phyloP scores from a whole-genome alignment of 2,113 vertebrate genomes.

The Archocentrus centrarchus region DNA sequence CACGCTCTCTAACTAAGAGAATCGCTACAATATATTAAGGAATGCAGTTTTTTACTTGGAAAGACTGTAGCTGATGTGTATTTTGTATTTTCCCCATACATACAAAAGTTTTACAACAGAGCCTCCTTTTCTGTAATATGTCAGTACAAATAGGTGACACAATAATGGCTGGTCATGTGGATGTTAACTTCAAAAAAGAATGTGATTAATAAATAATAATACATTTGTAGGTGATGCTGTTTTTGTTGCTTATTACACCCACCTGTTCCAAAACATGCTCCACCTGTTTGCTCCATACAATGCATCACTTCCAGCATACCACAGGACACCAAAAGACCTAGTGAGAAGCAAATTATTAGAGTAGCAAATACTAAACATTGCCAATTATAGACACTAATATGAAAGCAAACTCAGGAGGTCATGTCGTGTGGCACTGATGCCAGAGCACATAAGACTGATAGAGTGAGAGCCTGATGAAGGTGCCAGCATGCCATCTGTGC shows the following conservation, averaged over 20 bases:
- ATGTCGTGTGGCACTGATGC: constrained; percentile 53
- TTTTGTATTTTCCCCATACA: background rate
- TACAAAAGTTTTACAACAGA: background rate
- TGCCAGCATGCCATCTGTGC: constrained; percentile 73
- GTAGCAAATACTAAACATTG: constrained; percentile 4
- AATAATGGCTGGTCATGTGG: background rate
- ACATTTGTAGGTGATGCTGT: background rate
- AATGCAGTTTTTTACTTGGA: background rate
- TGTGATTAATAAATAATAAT: background rate
- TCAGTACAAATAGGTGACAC: background rate
- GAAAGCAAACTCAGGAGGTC: constrained; percentile 47
- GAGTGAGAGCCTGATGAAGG: constrained; percentile 68
- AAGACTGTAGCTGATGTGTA: background rate
- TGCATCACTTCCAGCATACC: background rate
- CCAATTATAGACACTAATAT: background rate
- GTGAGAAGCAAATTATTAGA: background rate
- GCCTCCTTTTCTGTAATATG: background rate
- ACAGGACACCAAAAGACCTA: background rate
- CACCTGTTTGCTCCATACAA: background rate
- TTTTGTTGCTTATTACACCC: background rate
- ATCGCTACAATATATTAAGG: background rate
- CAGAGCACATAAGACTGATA: constrained; percentile 69
- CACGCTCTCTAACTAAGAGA: no score
- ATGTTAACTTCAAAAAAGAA: background rate
- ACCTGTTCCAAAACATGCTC: background rate